Evolutionary conservation across 2,113 vertebrate species (phyloP), one percentile per base, ranked within the genome.

Genomic region (Tenrec ecaudatus): DNA sequence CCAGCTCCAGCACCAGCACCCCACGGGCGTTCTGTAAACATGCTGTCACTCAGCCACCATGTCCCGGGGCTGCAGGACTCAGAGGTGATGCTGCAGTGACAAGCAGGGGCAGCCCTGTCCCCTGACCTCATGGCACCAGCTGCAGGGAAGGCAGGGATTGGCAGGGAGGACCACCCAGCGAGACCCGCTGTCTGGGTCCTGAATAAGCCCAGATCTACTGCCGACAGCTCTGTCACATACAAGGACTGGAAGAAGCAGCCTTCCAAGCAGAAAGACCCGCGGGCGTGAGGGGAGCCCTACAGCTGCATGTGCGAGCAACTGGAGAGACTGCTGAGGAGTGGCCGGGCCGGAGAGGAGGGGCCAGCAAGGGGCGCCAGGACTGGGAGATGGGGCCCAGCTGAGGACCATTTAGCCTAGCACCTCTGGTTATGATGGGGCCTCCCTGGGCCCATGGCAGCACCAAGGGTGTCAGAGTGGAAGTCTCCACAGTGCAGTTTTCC

Each of bases 1-100:
- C 1, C n/a, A 33, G n/a, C 9, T 0, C 2, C 3, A 19, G 4
- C 64, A 0, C 17, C 47, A 15, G 3, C 16, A 1, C 6, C 38
- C 66, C 27, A 16, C 4, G 0, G 33, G 16, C 7, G 0, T 17
- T 60, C 23, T 14, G n/a, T 47, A 3, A n/a, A 12, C 40, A 10
- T 23, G 25, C 4, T 19, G 38, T 25, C 25, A 53, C 47, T 53
- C 11, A 64, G 3, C 57, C 62, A 0, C 14, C 19, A 0, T 38
- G 17, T 7, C 76, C 20, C 19, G 4, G 43, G 9, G 0, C 4
- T 1, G 1, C 81, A 11, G 8, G 11, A 29, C 43, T 62, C 29
- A 0, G 38, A 0, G 12, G 20, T 31, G n/a, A 43, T 40, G 53
- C 68, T 9, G 0, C 7, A 1, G 0, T 33, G 78, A 15, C 1